Evolutionary conservation across 2,888 invertebrate species (phyloP), one percentile per base, ranked within the genome.

Genomic region (Oscheius sp.): DNA sequence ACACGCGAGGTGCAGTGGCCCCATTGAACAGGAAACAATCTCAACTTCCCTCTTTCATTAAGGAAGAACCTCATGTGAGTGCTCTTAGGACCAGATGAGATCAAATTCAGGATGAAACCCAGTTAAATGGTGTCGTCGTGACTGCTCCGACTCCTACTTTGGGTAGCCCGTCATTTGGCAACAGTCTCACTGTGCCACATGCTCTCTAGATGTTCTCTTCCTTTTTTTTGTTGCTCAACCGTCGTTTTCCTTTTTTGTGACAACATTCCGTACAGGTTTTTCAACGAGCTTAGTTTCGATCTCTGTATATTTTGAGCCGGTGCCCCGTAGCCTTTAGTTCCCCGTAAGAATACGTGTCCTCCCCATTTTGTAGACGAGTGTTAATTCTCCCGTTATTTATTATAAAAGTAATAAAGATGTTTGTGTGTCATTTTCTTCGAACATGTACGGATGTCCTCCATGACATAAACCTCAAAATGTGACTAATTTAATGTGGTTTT

Each of bases 1-100:
- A 83, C 68, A 77, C 81, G 12, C 68, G 80, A 56, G 83, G 83
- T 23, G 83, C 79, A 1, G 78, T 82, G 18, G 78, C 82, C 18
- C 68, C 75, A 18, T 78, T 78, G 55, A 71, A 78, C 45, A 43
- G 80, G 45, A 80, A 80, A 74, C 71, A 75, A 12, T 78, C 80
- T 25, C 73, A 75, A 35, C 9, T 64, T 2, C 55, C 29, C 7
- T 7, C 23, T 29, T 52, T 46, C 21, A 21, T 64, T 18, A 45
- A 45, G 16, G 43, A 53, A 29, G 52, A 25, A 12, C 23, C 49
- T 3, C 16, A 27, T 12, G 18, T 16, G 63, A 18, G 27, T 16
- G 1, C 13, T 13, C 9, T 25, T 56, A 29, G 35, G 9, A 6
- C 35, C 35, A 35, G 43, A 59, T 18, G 21, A 21, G 13, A 41